These are phyloP conservation scores for Grallaria varia DNA, from an alignment of 2,113 vertebrate genomes.

Conservation along the genomic window DNA sequence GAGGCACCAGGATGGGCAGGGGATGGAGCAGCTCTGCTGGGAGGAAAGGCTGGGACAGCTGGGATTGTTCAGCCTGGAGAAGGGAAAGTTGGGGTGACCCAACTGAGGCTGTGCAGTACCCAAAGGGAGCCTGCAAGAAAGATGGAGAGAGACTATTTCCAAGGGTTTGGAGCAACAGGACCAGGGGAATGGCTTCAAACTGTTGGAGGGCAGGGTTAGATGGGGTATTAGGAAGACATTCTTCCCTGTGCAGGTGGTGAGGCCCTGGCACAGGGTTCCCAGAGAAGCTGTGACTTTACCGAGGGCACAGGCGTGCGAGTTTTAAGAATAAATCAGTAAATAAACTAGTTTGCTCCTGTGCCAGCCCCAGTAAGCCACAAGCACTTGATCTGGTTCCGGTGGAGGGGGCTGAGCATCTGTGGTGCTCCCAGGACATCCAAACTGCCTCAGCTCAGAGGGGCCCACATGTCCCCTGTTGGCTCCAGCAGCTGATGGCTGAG, in stretches of 20 bases:
- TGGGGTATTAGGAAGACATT: not conserved
- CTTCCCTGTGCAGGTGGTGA: not conserved
- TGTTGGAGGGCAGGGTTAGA: not conserved
- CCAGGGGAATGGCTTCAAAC: not conserved
- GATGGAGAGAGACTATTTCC: not conserved
- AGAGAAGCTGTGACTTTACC: not conserved
- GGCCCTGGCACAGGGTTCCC: not conserved
- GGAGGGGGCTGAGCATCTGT: not conserved
- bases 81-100: not conserved
- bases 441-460: not conserved
- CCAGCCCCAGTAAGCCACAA: not conserved
- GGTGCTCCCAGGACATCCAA: not conserved
- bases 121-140: not conserved
- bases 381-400: not conserved
- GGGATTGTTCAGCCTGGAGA: not conserved
- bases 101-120: not conserved
- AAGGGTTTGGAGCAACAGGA: not conserved
- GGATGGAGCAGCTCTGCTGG: not conserved
- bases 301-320: not conserved
- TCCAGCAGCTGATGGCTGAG: not conserved
- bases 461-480: fast-evolving
- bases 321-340: not conserved
- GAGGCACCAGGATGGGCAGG: not conserved
- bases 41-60: not conserved
- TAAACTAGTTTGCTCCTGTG: not conserved